These are phyloP conservation scores for Bergia sp. DNA, from an alignment of 92 coral and sea anemone species.

Conservation along the genomic window DNA sequence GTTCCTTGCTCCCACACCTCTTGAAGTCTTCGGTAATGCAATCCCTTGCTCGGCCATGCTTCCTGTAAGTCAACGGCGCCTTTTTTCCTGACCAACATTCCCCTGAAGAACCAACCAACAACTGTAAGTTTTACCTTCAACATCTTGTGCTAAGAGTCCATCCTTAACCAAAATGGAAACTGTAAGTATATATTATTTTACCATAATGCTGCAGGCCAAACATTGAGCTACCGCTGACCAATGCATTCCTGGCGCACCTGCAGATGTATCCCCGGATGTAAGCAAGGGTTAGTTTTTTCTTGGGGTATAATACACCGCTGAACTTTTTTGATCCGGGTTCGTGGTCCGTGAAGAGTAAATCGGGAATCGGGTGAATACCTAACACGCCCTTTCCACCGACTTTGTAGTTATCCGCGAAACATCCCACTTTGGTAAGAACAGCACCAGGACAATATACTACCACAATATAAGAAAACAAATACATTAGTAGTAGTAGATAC, in stretches of 20 bases:
- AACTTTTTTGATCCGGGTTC: background rate
- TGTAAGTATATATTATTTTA: background rate
- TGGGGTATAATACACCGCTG: slow-evolving; percentile 38
- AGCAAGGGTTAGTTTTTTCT: background rate
- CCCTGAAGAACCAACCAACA: background rate
- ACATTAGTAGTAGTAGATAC: background rate
- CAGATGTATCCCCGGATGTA: slow-evolving; percentile 40
- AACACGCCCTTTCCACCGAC: background rate
- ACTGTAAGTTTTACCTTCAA: background rate
- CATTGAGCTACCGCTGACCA: slow-evolving; percentile 14
- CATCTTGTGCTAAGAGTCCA: background rate
- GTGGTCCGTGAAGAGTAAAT: slow-evolving; percentile 28
- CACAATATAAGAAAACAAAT: background rate
- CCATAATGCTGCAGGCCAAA: slow-evolving; percentile 43
- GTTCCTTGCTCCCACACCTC: slow-evolving; percentile 8
- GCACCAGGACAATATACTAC: slow-evolving; percentile 18
- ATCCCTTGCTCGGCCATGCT: slow-evolving; percentile 11
- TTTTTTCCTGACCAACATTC: slow-evolving; percentile 44
- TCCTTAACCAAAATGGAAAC: background rate
- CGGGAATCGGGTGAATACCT: slow-evolving; percentile 21
- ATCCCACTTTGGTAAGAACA: slow-evolving; percentile 30
- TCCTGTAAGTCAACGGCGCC: slow-evolving; percentile 19
- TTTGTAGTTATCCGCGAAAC: slow-evolving; percentile 34
- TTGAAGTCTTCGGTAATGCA: slow-evolving; percentile 24
- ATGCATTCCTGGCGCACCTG: slow-evolving; percentile 14